Evolutionary conservation across 2,797 vertebrate species (phyloP).

Genomic region (Rhabdomys pumilio): DNA sequence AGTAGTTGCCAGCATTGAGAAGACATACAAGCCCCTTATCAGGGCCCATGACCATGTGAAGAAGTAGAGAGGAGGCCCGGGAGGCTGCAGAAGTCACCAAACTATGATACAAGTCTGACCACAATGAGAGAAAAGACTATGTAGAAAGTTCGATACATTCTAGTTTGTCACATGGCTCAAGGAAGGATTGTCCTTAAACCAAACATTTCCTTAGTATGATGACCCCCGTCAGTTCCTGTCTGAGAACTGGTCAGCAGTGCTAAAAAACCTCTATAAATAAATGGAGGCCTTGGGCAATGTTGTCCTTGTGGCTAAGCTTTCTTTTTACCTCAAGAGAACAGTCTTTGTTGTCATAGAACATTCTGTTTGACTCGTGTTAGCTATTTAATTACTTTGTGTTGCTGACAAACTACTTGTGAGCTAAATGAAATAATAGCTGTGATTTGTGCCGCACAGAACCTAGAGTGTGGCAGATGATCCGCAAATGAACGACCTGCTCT

Average conservation of each 20-base stretch:
- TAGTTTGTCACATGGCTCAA: not conserved
- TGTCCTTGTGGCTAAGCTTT: not conserved
- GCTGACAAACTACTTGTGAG: constrained; percentile 1
- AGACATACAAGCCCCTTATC: not conserved
- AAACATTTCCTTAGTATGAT: not conserved
- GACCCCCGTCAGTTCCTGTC: not conserved
- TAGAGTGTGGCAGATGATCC: not conserved
- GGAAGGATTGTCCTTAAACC: not conserved
- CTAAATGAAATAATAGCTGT: constrained; percentile 54
- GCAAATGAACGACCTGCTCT: not conserved
- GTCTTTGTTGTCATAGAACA: constrained; percentile 59
- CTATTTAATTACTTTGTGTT: constrained; percentile 52
- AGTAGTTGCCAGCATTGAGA: not conserved
- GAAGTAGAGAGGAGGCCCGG: not conserved
- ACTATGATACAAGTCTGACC: not conserved
- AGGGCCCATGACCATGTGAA: not conserved
- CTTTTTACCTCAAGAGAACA: not conserved
- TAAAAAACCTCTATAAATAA: not conserved
- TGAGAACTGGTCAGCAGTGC: not conserved
- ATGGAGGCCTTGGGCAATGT: not conserved
- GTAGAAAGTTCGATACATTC: not conserved
- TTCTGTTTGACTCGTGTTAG: constrained; percentile 27
- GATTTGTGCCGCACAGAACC: fast-evolving
- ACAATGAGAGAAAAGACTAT: not conserved
- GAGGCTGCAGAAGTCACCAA: not conserved